Percentiles rank a stretch among this genome's conserved stretches.
phyloP scores from a whole-genome alignment of 2,888 invertebrate species.

The Hyposoter didymator region DNA sequence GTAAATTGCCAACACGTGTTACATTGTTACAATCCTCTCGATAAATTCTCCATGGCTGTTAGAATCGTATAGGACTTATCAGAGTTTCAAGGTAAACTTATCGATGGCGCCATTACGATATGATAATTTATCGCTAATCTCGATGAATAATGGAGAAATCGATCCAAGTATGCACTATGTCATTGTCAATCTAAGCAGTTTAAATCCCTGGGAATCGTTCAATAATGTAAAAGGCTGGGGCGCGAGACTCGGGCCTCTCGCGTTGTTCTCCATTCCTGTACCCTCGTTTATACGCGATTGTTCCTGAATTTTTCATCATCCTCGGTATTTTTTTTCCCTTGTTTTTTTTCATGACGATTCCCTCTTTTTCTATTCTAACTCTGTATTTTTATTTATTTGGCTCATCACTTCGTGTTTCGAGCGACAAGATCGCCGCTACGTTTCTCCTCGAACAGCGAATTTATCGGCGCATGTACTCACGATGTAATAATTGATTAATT shows the following conservation, averaged over 20 bases:
- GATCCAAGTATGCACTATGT: slow-evolving; percentile 76
- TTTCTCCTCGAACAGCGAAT: background rate
- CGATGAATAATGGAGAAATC: slow-evolving; percentile 80
- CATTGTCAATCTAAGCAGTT: slow-evolving; percentile 79
- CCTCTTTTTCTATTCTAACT: background rate
- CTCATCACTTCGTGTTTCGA: background rate
- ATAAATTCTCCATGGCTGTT: slow-evolving; percentile 27
- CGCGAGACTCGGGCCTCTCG: slow-evolving; percentile 37
- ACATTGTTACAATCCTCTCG: background rate
- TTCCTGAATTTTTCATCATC: slow-evolving; percentile 36
- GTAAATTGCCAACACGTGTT: background rate
- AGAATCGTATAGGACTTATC: background rate
- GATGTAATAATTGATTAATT: background rate
- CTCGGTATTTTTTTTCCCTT: background rate
- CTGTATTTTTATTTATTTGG: background rate
- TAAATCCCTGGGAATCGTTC: slow-evolving; percentile 76
- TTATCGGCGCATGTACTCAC: background rate
- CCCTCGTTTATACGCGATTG: slow-evolving; percentile 35
- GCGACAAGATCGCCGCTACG: background rate
- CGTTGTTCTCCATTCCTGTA: background rate
- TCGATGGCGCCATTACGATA: slow-evolving; percentile 79
- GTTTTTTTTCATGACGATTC: slow-evolving; percentile 12
- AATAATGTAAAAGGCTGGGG: slow-evolving; percentile 79
- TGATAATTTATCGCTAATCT: slow-evolving; percentile 82
- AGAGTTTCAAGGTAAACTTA: slow-evolving; percentile 72